A percentile compares a stretch with the other conserved stretches of the same genome.
Conservation (phyloP, 2,797 vertebrate genomes). For the Tapera naevia region DNA sequence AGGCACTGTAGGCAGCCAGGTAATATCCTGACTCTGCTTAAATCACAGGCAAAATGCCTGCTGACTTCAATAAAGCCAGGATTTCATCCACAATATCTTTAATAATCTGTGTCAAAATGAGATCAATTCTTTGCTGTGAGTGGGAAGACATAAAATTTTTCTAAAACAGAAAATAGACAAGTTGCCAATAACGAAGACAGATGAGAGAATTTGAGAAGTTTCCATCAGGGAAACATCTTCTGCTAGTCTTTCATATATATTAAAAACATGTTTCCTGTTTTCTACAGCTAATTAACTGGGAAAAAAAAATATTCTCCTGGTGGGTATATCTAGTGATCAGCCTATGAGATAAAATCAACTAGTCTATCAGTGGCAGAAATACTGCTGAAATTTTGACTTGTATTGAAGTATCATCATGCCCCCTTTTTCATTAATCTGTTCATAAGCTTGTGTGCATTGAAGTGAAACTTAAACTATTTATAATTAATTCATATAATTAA, state of each 20-base stretch:
- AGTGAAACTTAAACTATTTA: neutral
- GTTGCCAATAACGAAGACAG: constrained; percentile 37
- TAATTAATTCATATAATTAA: neutral
- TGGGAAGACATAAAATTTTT: constrained; percentile 15
- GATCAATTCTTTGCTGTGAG: constrained; percentile 23
- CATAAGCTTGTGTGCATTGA: neutral
- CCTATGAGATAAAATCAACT: neutral
- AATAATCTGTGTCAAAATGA: constrained; percentile 54
- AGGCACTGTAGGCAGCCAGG: neutral
- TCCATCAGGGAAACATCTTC: constrained; percentile 17
- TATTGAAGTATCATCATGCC: neutral
- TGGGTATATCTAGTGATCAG: neutral
- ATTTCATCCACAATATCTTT: constrained; percentile 33
- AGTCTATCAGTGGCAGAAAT: neutral
- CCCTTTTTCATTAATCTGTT: neutral
- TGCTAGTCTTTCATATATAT: neutral
- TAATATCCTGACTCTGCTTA: constrained; percentile 30
- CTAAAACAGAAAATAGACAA: constrained; percentile 42
- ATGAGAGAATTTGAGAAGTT: constrained; percentile 25
- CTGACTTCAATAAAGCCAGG: constrained; percentile 20
- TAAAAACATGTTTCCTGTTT: constrained; percentile 38
- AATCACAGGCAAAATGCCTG: constrained; percentile 22
- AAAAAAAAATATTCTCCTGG: neutral
- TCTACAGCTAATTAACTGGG: constrained; percentile 19
- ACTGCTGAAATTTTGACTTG: neutral